Conservation (phyloP, 30 jellyfish, hydroid and myxozoan species). For the Catostylus mosaicus region DNA sequence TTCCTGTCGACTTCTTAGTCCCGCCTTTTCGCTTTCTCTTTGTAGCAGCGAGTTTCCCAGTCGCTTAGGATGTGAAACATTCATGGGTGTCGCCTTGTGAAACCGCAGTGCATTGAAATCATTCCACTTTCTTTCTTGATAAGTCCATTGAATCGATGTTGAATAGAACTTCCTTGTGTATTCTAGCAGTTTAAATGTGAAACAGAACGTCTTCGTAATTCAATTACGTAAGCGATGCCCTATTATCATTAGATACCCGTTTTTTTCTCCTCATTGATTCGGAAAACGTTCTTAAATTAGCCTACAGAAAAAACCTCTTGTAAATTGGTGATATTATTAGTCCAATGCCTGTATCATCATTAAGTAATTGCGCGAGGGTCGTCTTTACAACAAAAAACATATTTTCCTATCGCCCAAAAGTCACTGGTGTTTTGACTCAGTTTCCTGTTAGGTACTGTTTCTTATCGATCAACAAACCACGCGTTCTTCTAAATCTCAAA, state of each 20-base stretch:
- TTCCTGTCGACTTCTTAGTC: slow-evolving; percentile 1
- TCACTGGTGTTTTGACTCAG: too few relatives aligned
- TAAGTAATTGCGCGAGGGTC: too few relatives aligned
- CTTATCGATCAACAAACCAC: too few relatives aligned
- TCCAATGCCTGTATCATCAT: too few relatives aligned
- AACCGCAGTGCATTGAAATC: slow-evolving; percentile 48
- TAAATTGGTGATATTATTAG: too few relatives aligned
- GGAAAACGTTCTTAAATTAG: slow-evolving; percentile 4
- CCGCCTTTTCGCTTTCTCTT: slow-evolving; percentile 61
- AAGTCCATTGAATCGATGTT: slow-evolving; percentile 25
- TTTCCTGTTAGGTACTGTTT: too few relatives aligned
- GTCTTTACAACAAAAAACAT: too few relatives aligned
- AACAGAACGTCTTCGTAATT: slow-evolving; percentile 15
- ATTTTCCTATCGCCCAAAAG: too few relatives aligned
- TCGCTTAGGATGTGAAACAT: slow-evolving; percentile 56
- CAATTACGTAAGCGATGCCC: background rate
- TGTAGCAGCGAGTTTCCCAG: slow-evolving; percentile 53
- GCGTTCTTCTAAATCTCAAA: too few relatives aligned
- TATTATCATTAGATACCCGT: background rate
- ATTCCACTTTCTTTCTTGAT: slow-evolving; percentile 3
- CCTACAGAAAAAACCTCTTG: background rate
- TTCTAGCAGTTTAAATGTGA: slow-evolving; percentile 14
- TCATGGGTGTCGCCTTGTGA: slow-evolving; percentile 65
- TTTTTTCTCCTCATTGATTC: slow-evolving; percentile 12
- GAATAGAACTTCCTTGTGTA: slow-evolving; percentile 45